Evolutionary conservation across 1,140 invertebrate genomes (phyloP).

Genomic region (Caenorhabditis remanei): DNA sequence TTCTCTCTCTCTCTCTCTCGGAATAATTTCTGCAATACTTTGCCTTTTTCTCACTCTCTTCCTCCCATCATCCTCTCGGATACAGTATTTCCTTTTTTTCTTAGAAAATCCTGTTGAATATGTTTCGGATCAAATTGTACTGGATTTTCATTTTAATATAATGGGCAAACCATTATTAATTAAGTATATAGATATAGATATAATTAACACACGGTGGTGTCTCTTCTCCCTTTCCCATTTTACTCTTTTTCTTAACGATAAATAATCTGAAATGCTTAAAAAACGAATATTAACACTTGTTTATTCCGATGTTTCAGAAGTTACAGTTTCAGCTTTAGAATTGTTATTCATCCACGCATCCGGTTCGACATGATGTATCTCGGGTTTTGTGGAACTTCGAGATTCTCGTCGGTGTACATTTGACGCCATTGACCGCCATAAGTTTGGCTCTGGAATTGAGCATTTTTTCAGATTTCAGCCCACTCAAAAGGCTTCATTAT

Average conservation of each 20-base stretch:
- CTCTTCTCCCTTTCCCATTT: conserved; percentile 1
- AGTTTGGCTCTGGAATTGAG: conserved; percentile 3
- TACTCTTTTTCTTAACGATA: background rate
- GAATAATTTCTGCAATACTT: conserved; percentile 37
- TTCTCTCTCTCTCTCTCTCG: conserved; percentile 25
- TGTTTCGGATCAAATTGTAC: background rate
- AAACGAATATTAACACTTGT: background rate
- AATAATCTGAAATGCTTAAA: background rate
- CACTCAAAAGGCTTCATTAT: no score
- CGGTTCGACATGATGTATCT: conserved; percentile 54
- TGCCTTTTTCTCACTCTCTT: conserved; percentile 8
- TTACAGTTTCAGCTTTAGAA: no score
- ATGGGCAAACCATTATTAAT: background rate
- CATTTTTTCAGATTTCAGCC: background rate
- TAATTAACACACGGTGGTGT: conserved; percentile 21
- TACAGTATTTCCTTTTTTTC: background rate
- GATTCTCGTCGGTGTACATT: conserved; percentile 49
- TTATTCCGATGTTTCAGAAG: conserved; percentile 23
- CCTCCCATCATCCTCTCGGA: background rate
- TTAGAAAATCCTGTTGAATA: conserved; percentile 49
- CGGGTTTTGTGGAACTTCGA: conserved; percentile 36
- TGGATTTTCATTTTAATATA: conserved; percentile 13
- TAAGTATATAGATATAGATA: conserved; percentile 37
- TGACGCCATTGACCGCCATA: conserved; percentile 45
- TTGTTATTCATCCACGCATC: conserved; percentile 9